Conservation (phyloP, 2,888 invertebrate species). For the Galerucella pusilla region DNA sequence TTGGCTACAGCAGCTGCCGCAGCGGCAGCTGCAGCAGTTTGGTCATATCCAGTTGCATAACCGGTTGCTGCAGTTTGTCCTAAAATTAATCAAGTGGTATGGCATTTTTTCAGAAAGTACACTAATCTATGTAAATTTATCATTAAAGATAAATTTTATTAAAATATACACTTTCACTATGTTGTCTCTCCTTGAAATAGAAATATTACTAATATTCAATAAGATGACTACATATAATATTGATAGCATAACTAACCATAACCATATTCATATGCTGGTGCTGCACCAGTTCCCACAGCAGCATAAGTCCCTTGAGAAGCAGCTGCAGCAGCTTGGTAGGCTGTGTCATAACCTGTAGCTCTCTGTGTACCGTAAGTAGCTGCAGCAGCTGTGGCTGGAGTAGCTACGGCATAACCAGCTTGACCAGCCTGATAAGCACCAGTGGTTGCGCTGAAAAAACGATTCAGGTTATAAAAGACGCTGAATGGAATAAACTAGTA, state of each 20-base stretch:
- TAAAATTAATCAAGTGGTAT: not conserved
- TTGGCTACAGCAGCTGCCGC: conserved; percentile 69
- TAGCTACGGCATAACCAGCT: conserved; percentile 85
- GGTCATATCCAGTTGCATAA: conserved; percentile 72
- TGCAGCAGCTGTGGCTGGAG: conserved; percentile 77
- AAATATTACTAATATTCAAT: not conserved
- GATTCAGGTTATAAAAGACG: not conserved
- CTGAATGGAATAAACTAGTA: not conserved
- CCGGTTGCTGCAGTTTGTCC: conserved; percentile 74
- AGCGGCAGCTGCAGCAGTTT: conserved; percentile 56
- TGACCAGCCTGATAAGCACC: conserved; percentile 87
- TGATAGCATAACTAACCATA: conserved; percentile 67
- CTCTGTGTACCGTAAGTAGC: conserved; percentile 87
- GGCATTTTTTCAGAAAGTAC: not conserved
- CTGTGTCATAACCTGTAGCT: conserved; percentile 82
- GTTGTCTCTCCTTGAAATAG: not conserved
- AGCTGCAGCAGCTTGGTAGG: conserved; percentile 84
- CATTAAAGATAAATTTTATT: no score
- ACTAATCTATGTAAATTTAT: no score
- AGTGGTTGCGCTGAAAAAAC: conserved; percentile 69
- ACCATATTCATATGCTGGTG: conserved; percentile 76
- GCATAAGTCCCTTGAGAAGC: conserved; percentile 80
- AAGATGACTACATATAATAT: not conserved
- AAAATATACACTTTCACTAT: not conserved
- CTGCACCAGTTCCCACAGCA: conserved; percentile 66